Percentiles rank a stretch among this genome's conserved stretches.
These are phyloP conservation scores for Columba janthina DNA, from an alignment of 2,113 vertebrate genomes.

Conservation along the genomic window DNA sequence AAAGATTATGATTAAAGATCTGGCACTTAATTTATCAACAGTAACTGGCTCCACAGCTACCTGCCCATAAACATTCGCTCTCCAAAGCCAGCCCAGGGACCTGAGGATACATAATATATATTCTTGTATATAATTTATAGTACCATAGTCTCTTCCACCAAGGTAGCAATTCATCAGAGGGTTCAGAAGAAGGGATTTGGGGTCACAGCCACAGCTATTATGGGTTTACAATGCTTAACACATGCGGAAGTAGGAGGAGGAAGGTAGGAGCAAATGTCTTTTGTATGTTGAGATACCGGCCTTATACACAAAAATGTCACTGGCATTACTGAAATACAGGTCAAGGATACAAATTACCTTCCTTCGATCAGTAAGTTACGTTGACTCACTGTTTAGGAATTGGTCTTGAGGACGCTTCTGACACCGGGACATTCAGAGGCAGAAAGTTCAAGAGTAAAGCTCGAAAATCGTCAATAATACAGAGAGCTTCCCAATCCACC, in stretches of 20 bases:
- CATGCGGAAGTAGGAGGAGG: neutral
- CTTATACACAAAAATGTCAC: neutral
- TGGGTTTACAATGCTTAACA: neutral
- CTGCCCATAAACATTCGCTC: neutral
- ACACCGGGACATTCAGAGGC: neutral
- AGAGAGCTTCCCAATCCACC: neutral
- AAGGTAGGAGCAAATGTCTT: neutral
- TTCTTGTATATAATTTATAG: neutral
- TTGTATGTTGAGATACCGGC: neutral
- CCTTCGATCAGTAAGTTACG: neutral
- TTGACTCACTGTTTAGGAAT: neutral
- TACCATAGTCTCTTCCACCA: accelerated
- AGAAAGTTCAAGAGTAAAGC: neutral
- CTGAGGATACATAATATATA: neutral
- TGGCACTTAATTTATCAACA: neutral
- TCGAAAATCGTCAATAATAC: neutral
- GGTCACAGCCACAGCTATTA: too few relatives aligned
- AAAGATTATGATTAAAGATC: neutral
- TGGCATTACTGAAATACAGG: neutral
- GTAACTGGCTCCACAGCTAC: neutral
- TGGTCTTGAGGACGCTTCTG: neutral
- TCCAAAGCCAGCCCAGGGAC: neutral
- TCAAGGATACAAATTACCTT: neutral
- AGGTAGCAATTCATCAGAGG: neutral
- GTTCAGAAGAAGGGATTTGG: neutral